Evolutionary conservation across 2,888 invertebrate genomes (phyloP).

Genomic region (Rhodophaea formosa): DNA sequence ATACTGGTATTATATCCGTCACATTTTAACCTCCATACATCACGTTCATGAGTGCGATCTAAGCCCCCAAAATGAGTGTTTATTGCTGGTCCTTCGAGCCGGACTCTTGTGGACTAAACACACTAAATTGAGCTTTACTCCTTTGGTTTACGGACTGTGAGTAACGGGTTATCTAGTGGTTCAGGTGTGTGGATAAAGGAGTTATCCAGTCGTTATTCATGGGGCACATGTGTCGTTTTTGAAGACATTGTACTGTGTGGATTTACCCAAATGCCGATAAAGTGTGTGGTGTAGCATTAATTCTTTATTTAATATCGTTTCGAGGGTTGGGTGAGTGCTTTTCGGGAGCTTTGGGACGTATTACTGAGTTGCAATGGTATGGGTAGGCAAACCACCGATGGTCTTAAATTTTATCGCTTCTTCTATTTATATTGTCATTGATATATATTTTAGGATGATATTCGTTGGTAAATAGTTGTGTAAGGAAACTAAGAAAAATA

Average conservation of each 20-base stretch:
- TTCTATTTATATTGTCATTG: background rate
- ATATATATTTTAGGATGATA: no score
- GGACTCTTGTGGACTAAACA: constrained; percentile 44
- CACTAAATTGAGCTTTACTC: constrained; percentile 48
- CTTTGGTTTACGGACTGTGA: constrained; percentile 40
- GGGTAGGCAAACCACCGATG: background rate
- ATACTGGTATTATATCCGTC: constrained; percentile 50
- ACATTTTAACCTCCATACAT: constrained; percentile 62
- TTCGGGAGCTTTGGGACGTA: constrained; percentile 21
- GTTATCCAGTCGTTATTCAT: constrained; percentile 65
- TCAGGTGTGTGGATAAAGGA: constrained; percentile 61
- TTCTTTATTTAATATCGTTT: constrained; percentile 22
- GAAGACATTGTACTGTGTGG: constrained; percentile 33
- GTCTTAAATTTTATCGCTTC: background rate
- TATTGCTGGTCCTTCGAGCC: constrained; percentile 67
- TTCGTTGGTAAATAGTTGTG: no score
- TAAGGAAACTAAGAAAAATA: no score
- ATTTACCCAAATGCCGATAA: constrained; percentile 24
- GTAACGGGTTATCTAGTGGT: constrained; percentile 36
- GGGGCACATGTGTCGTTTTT: constrained; percentile 50
- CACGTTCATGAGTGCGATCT: constrained; percentile 60
- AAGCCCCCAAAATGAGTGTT: constrained; percentile 74
- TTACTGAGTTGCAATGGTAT: background rate
- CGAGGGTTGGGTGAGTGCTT: background rate
- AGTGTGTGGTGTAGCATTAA: constrained; percentile 27